Evolutionary conservation across 2,888 invertebrate genomes (phyloP).

Genomic region (Pemphredon lugubris): DNA sequence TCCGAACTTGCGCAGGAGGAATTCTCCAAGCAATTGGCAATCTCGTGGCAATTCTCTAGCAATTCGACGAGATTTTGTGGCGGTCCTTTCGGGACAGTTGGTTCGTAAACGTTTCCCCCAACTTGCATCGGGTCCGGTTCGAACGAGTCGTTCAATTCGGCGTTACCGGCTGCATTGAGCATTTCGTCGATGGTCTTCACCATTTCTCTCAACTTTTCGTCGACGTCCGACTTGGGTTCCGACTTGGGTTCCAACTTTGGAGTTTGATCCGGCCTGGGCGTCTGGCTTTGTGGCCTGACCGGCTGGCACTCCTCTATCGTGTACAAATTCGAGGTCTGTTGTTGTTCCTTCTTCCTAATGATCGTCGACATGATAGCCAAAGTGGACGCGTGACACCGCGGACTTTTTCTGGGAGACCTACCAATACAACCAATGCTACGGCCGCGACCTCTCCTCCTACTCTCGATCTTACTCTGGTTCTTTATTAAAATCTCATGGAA

Average conservation of each 20-base stretch:
- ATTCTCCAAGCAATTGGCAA: conserved; percentile 73
- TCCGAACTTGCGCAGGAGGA: conserved; percentile 79
- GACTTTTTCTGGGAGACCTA: conserved; percentile 90
- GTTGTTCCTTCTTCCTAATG: conserved; percentile 76
- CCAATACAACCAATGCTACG: conserved; percentile 46
- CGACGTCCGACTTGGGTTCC: conserved; percentile 69
- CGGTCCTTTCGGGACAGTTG: conserved; percentile 69
- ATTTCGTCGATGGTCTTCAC: conserved; percentile 81
- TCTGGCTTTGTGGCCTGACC: conserved; percentile 44
- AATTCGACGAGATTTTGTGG: conserved; percentile 76
- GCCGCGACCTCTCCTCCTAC: conserved; percentile 59
- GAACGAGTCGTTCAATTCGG: conserved; percentile 82
- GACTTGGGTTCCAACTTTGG: no score
- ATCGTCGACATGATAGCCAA: conserved; percentile 87
- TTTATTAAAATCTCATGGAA: conserved; percentile 74
- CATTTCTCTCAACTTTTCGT: conserved; percentile 76
- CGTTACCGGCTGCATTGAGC: conserved; percentile 80
- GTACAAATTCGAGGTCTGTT: conserved; percentile 47
- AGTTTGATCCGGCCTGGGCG: conserved; percentile 55
- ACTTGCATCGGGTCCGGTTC: conserved; percentile 71
- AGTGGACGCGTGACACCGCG: conserved; percentile 93
- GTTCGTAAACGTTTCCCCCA: conserved; percentile 52
- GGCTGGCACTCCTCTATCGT: conserved; percentile 51
- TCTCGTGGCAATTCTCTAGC: conserved; percentile 76
- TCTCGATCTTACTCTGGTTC: conserved; percentile 58